phyloP scores from a whole-genome alignment of 2,797 vertebrate genomes.

The Fratercula arctica region DNA sequence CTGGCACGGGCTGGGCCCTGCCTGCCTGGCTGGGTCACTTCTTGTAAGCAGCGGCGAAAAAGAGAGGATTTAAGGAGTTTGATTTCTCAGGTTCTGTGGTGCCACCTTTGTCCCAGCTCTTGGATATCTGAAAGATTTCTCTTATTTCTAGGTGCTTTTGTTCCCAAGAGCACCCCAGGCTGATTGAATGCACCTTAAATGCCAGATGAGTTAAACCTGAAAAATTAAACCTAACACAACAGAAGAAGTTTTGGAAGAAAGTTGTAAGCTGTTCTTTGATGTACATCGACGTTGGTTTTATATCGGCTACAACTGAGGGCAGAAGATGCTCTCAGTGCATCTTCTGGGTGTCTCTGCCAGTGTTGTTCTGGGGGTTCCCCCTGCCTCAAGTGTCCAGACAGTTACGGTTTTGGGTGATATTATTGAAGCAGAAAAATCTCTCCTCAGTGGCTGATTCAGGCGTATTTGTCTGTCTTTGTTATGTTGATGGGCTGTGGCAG shows the following conservation, averaged over 20 bases:
- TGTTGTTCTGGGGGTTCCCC: background rate
- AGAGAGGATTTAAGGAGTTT: no score
- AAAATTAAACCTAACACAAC: background rate
- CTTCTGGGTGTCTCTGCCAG: background rate
- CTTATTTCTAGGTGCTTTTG: background rate
- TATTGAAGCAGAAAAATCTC: background rate
- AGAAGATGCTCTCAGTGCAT: background rate
- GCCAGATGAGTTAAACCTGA: background rate
- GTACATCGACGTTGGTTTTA: rapidly evolving
- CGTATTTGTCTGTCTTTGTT: background rate
- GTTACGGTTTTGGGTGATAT: background rate
- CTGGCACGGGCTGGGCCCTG: background rate
- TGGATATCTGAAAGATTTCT: background rate
- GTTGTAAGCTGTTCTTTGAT: no score
- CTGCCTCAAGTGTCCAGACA: no score
- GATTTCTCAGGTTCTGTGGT: background rate
- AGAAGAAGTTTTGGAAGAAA: background rate
- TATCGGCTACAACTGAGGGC: rapidly evolving
- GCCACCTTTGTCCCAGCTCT: background rate
- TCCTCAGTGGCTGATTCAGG: background rate
- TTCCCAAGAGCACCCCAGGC: background rate
- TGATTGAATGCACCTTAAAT: background rate
- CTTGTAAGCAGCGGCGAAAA: background rate
- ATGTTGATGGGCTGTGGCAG: background rate
- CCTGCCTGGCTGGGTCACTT: background rate